Percentiles rank a stretch among this genome's conserved stretches.
These are phyloP conservation scores for Abrostola triplasia DNA, from an alignment of 2,888 invertebrate species.

Conservation along the genomic window DNA sequence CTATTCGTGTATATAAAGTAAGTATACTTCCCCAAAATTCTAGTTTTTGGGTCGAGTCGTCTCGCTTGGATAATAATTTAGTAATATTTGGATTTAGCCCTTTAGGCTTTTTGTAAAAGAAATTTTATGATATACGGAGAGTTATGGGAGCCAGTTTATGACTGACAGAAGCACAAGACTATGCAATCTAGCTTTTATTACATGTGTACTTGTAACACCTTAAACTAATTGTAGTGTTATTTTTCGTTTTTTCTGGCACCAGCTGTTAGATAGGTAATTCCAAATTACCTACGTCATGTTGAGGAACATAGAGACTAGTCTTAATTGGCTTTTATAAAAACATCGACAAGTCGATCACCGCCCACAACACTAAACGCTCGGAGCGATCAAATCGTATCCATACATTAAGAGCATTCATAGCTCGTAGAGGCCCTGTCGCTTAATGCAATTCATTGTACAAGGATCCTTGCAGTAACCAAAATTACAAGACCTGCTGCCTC, in stretches of 20 bases:
- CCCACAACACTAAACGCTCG: slow-evolving; percentile 70
- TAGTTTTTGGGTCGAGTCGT: slow-evolving; percentile 47
- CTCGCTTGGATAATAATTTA: slow-evolving; percentile 41
- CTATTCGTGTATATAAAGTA: slow-evolving; percentile 51
- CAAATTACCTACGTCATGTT: no score
- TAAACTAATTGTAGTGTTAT: no score
- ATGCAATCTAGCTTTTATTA: no score
- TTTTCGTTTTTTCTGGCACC: no score
- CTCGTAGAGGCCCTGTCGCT: slow-evolving; percentile 79
- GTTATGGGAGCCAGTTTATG: no score
- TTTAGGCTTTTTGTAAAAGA: slow-evolving; percentile 33
- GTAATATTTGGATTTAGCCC: slow-evolving; percentile 19
- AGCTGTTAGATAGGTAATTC: no score
- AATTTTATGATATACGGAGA: not conserved
- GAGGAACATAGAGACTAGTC: not conserved
- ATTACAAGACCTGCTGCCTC: slow-evolving; percentile 56
- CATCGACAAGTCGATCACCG: slow-evolving; percentile 40
- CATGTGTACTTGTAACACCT: no score
- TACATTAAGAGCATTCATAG: slow-evolving; percentile 83
- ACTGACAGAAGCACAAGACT: no score
- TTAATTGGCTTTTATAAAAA: slow-evolving; percentile 14
- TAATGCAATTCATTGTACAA: slow-evolving; percentile 86
- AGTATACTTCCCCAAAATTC: slow-evolving; percentile 38
- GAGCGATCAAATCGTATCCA: slow-evolving; percentile 82
- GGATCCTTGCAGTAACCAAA: slow-evolving; percentile 73